Evolutionary conservation across 2,888 invertebrate species (phyloP).

Genomic region (Notocelia uddmanniana): DNA sequence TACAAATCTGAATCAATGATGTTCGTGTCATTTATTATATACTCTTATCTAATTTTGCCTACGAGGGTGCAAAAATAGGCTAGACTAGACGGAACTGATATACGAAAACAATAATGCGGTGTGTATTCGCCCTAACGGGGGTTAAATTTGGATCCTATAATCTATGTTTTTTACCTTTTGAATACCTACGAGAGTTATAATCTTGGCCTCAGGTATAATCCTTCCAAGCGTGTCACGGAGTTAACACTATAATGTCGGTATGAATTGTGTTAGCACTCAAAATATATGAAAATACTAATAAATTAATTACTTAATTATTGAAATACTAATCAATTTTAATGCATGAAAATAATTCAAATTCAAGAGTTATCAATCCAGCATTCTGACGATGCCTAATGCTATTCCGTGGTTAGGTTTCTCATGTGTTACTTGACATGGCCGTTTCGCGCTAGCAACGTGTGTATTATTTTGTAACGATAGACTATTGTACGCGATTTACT

Average conservation of each 20-base stretch:
- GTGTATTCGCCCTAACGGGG: neutral
- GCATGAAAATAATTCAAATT: neutral
- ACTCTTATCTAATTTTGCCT: neutral
- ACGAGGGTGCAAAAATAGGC: neutral
- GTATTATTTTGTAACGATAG: conserved; percentile 39
- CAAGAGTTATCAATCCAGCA: neutral
- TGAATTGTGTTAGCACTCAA: no score
- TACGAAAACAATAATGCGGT: neutral
- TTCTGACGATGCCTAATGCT: neutral
- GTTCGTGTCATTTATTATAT: neutral
- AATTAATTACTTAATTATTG: neutral
- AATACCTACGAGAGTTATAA: neutral
- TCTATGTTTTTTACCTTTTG: neutral
- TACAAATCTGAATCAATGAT: neutral
- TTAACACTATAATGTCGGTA: no score
- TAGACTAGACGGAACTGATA: neutral
- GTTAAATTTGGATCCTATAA: neutral
- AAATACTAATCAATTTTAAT: neutral
- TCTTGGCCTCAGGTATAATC: neutral
- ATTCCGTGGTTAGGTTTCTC: conserved; percentile 55
- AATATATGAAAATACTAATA: no score
- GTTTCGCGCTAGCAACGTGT: conserved; percentile 25
- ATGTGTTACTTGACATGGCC: conserved; percentile 55
- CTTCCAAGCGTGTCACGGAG: neutral
- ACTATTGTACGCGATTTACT: conserved; percentile 42